Evolutionary conservation across 2,113 vertebrate species (phyloP).

Genomic region (Epinephelus lanceolatus): DNA sequence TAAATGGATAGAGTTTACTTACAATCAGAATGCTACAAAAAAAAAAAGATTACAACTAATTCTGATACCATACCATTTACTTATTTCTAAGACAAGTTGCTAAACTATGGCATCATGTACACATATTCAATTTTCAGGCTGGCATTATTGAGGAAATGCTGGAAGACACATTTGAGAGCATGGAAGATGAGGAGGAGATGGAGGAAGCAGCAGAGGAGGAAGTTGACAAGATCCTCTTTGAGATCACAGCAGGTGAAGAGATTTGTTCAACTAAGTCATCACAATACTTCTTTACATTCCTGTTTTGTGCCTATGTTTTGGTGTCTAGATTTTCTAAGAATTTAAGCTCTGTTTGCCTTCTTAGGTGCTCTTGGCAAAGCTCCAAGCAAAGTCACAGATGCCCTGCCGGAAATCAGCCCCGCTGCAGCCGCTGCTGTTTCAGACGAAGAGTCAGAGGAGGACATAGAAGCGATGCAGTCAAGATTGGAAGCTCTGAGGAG

Average conservation of each 20-base stretch:
- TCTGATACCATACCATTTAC: background rate
- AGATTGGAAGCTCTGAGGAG: conserved; percentile 93
- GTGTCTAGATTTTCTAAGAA: background rate
- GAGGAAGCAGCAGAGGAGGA: conserved; percentile 96
- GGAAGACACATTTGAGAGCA: conserved; percentile 95
- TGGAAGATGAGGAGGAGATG: conserved; percentile 99
- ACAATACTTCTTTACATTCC: background rate
- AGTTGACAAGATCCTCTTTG: conserved; percentile 97
- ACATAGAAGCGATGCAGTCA: conserved; percentile 97
- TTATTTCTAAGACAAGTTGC: background rate
- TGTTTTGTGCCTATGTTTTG: background rate
- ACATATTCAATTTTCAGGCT: conserved; percentile 83
- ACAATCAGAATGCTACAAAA: background rate
- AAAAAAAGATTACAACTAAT: background rate
- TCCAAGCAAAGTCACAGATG: conserved; percentile 95
- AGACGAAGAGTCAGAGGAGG: conserved; percentile 91
- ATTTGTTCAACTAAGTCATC: background rate
- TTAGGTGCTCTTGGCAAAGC: conserved; percentile 97
- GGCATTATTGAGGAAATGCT: conserved; percentile 99
- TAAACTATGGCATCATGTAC: background rate
- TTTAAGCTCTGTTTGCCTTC: conserved; percentile 26
- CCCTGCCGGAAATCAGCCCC: conserved; percentile 89
- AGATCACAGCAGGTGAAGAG: conserved; percentile 94
- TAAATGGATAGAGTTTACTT: background rate
- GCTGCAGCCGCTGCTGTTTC: conserved; percentile 87